Percentiles rank a stretch among this genome's conserved stretches.
Evolutionary conservation across 2,888 invertebrate genomes (phyloP).

Genomic region (Ormyrus labotus): DNA sequence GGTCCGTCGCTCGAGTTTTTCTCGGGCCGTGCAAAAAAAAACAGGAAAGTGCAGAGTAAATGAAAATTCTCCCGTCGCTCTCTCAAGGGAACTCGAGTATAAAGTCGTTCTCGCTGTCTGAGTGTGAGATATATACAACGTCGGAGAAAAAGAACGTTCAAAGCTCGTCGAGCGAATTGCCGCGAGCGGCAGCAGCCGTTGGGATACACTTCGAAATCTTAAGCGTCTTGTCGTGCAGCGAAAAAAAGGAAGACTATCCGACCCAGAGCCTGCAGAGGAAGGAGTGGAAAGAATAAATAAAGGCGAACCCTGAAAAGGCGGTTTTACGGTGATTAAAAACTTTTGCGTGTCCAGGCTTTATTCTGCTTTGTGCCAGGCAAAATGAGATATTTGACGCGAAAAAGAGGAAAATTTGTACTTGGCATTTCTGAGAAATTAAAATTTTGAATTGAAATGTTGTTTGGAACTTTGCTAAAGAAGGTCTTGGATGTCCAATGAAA

Average conservation of each 20-base stretch:
- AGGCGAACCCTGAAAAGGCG: constrained; percentile 23
- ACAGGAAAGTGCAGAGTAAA: constrained; percentile 13
- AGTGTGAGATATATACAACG: not conserved
- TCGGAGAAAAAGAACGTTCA: constrained; percentile 27
- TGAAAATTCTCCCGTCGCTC: constrained; percentile 16
- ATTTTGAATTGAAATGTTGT: constrained; percentile 13
- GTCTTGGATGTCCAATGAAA: too few species aligned
- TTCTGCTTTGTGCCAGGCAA: not conserved
- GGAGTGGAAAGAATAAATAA: constrained; percentile 29
- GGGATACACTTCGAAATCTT: constrained; percentile 29
- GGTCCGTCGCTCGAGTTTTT: constrained; percentile 13
- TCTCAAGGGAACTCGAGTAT: not conserved
- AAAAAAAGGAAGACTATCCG: constrained; percentile 1
- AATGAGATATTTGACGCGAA: constrained; percentile 16
- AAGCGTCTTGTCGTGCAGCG: constrained; percentile 38
- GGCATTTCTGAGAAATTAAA: constrained; percentile 32
- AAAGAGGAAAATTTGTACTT: constrained; percentile 14
- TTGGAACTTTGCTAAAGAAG: too few species aligned
- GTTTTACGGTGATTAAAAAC: constrained; percentile 52
- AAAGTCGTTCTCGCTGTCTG: not conserved
- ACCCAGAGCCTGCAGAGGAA: not conserved
- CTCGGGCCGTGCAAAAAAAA: constrained; percentile 17
- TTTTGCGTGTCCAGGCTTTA: constrained; percentile 30
- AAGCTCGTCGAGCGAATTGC: constrained; percentile 40
- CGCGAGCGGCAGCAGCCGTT: constrained; percentile 22